These are phyloP conservation scores for Trematocara unimaculatum DNA, from an alignment of 2,113 vertebrate genomes.

Conservation along the genomic window DNA sequence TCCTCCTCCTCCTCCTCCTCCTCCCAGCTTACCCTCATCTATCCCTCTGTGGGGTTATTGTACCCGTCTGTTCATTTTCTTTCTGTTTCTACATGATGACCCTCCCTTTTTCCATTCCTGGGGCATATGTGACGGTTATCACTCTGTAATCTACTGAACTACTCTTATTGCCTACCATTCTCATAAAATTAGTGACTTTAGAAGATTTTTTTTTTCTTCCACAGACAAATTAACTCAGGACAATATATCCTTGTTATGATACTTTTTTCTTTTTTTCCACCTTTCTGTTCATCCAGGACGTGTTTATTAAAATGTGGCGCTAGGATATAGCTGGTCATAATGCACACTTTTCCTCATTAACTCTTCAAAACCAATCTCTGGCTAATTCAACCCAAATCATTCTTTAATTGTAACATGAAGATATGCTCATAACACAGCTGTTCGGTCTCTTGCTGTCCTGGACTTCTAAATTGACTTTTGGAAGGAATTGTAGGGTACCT, in stretches of 20 bases:
- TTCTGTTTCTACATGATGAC: constrained; percentile 33
- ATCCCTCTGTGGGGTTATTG: constrained; percentile 13
- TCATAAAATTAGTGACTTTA: constrained; percentile 72
- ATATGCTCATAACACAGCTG: constrained; percentile 46
- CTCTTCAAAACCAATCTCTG: constrained; percentile 56
- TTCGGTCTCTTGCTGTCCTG: constrained; percentile 3
- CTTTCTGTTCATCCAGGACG: constrained; percentile 42
- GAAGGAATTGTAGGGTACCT: constrained; percentile 28
- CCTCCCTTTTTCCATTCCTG: constrained; percentile 33
- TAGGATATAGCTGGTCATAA: constrained; percentile 54
- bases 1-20: not conserved
- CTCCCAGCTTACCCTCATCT: not conserved
- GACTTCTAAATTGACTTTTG: constrained; percentile 57
- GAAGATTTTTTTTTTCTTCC: constrained; percentile 42
- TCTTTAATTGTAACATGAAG: constrained; percentile 55
- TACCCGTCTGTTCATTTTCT: constrained; percentile 1
- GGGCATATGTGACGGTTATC: constrained; percentile 66
- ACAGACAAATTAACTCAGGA: constrained; percentile 69
- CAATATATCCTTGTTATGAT: constrained; percentile 66
- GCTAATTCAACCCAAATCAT: constrained; percentile 60
- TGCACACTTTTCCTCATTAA: constrained; percentile 61
- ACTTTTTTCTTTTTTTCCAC: not conserved
- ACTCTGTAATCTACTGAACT: constrained; percentile 74
- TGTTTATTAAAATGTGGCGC: constrained; percentile 56
- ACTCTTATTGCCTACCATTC: constrained; percentile 65